Percentiles rank a stretch among this genome's conserved stretches.
phyloP scores from a whole-genome alignment of 2,888 invertebrate genomes.

The Cheilosia grossa region DNA sequence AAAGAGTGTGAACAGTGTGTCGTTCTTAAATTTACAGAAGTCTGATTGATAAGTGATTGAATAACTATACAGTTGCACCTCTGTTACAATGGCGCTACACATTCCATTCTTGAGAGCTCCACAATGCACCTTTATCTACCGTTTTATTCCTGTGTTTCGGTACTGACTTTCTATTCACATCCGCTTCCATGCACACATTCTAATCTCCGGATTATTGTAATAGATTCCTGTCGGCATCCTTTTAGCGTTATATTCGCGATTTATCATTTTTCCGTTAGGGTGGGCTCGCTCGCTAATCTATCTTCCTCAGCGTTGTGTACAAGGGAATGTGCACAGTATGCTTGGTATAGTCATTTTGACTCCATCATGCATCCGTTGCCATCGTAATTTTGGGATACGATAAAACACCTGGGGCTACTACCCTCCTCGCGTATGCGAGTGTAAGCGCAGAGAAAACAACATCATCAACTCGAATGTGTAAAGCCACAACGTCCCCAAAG shows the following conservation, averaged over 20 bases:
- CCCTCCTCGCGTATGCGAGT: too few species aligned
- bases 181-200: constrained; percentile 13
- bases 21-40: too few species aligned
- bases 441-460: neutral
- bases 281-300: constrained; percentile 36
- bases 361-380: constrained; percentile 28
- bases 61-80: too few species aligned
- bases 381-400: constrained; percentile 5
- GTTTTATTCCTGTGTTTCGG: constrained; percentile 3
- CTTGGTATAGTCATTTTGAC: constrained; percentile 29
- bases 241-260: constrained; percentile 17
- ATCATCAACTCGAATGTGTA: constrained; percentile 33
- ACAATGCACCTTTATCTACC: constrained; percentile 17
- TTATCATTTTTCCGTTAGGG: constrained; percentile 42
- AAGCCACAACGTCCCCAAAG: constrained; percentile 27
- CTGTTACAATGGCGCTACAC: too few species aligned
- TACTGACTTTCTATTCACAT: constrained; percentile 22
- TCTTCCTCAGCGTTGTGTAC: constrained; percentile 28
- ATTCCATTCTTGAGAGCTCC: too few species aligned
- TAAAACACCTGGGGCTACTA: neutral
- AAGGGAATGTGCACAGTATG: neutral
- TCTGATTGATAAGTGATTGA: too few species aligned
- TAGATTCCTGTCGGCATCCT: constrained; percentile 36
- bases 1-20: too few species aligned
- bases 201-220: constrained; percentile 44